Base-by-base conservation (phyloP, 1,140 invertebrate species). In the Zaprionus inermis region DNA sequence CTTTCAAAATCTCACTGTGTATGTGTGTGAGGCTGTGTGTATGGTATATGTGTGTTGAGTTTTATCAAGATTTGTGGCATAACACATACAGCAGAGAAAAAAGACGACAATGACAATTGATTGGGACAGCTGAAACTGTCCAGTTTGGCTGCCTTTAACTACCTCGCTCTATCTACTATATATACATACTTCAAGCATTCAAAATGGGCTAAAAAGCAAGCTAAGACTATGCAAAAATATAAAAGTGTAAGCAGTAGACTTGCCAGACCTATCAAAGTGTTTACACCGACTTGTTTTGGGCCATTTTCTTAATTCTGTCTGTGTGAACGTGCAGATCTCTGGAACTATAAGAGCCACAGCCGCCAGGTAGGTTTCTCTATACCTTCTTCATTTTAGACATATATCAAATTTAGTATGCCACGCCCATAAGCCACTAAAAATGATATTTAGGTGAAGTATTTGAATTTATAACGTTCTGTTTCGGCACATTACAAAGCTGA, bases 61-160 rank as follows among this genome's bases (percentile, higher is more conserved):
- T 49, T 20, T 66, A 80, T 83, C 68, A 85, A 88, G 76, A 85
- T 84, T 84, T 86, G 65, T 79, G 68, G 64, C 54, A 28, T 20
- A 28, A 28, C 51, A 75, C 16, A 58, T 70, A 67, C 64, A 44
- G 70, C 75, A 77, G 11, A 54, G 22, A 67, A 60, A 68, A 68
- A 63, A 60, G 44, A 11, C 46, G 68, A 56, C 59, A 70, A 64
- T 56, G 30, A 11, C 51, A 56, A 70, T 70, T 64, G 68, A 70
- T 70, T 70, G 51, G 68, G 54, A 34, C 63, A 70, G 24, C 51
- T 44, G n/a, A 44, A 44, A 6, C 6, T 14, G 36, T n/a, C 12
- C 14, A 38, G 36, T 44, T 44, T 16, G 2, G 9, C 2, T 16
- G 7, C 9, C 7, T 16, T 44, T 6, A 16, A 16, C n/a, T 44